Evolutionary conservation across 2,888 invertebrate species (phyloP), one percentile per base, ranked within the genome.

Genomic region (Acrocera orbiculus): DNA sequence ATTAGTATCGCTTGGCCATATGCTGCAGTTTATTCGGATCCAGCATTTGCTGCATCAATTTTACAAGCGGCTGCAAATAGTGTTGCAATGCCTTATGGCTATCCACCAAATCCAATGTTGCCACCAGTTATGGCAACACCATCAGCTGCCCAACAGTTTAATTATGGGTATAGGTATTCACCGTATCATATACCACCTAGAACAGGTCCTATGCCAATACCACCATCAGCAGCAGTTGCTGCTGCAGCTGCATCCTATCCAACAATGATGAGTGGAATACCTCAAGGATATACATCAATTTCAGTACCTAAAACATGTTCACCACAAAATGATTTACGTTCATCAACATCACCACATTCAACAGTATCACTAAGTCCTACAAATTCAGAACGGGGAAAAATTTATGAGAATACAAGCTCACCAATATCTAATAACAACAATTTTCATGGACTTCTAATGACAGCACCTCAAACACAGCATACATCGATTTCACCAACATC

Each of bases 1-100:
- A 79, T 92, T 57, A 86, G 92, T 1, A 75, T 93, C 45, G 80
- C 86, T 0, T 95, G 95, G 93, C 93, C 93, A 0, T 89, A 90
- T 60, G 80, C 85, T 0, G 83, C 87, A 0, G 87, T 93, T 36
- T 90, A 90, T 62, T 78, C 86, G 17, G 93, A 95, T 50, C 92
- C 93, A 0, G 79, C 87, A 1, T 75, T 95, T 48, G 90, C 92
- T 5, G 92, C 92, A 3, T 81, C 90, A 22, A 70, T 93, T 7
- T 69, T 90, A 2, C 90, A 92, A 51, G 90, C 92, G 0, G 85
- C 86, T 1, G 81, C 82, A 6, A 77, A 75, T 4, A 70, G 74
- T 8, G 73, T 74, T 8, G 69, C 72, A 30, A 62, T 76, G 35
- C 70, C 74, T 4, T 72, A 71, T 52, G 67, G 65, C 2, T 70